Percentiles rank a stretch among this genome's conserved stretches.
These are phyloP conservation scores for Ganaspis brasiliensis DNA, from an alignment of 2,888 invertebrate species.

Conservation along the genomic window DNA sequence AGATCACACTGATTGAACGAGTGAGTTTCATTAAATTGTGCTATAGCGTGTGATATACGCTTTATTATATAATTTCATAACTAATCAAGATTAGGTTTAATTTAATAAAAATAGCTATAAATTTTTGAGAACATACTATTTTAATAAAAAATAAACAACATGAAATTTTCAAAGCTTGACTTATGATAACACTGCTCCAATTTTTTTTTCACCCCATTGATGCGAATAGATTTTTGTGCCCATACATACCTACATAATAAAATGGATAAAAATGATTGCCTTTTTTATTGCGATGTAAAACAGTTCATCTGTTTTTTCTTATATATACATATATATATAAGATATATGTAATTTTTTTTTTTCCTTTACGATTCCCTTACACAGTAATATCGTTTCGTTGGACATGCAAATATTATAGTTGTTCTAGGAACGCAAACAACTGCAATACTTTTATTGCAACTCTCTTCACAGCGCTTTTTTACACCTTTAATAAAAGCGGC, in stretches of 20 bases:
- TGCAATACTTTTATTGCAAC: slow-evolving; percentile 31
- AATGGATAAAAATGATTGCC: slow-evolving; percentile 20
- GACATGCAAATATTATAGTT: slow-evolving; percentile 36
- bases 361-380: slow-evolving; percentile 28
- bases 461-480: slow-evolving; percentile 25
- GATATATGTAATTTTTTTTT: slow-evolving; percentile 14
- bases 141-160: background rate
- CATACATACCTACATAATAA: background rate
- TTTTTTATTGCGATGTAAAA: slow-evolving; percentile 1
- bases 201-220: background rate
- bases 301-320: background rate
- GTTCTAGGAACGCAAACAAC: slow-evolving; percentile 13
- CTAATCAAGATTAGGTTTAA: slow-evolving; percentile 8
- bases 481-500: slow-evolving; percentile 16
- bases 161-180: no score
- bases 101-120: slow-evolving; percentile 9
- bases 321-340: background rate
- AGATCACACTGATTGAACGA: slow-evolving; percentile 33
- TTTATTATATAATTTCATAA: background rate
- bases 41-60: slow-evolving; percentile 18
- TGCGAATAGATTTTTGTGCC: background rate
- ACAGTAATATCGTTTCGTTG: slow-evolving; percentile 26
- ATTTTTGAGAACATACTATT: background rate
- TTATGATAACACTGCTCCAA: background rate
- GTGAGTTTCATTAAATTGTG: slow-evolving; percentile 12